phyloP scores from a whole-genome alignment of 2,797 vertebrate species.

The Staurois parvus region DNA sequence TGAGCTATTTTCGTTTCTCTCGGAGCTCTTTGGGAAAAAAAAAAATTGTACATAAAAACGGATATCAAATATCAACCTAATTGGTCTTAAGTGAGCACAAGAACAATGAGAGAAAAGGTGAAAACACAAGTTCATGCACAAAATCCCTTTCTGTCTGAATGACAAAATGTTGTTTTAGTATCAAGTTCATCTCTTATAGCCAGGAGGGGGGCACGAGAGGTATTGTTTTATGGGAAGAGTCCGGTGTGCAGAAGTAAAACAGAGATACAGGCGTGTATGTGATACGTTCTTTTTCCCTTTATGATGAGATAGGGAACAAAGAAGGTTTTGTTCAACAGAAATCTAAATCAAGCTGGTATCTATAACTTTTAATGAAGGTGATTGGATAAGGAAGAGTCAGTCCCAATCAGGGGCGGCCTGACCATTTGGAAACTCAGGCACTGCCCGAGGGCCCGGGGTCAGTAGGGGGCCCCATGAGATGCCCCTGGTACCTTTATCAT shows the following conservation, averaged over 20 bases:
- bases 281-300: neutral
- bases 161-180: constrained; percentile 49
- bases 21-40: constrained; percentile 51
- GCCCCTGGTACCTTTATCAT: too few relatives aligned
- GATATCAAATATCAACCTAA: constrained; percentile 60
- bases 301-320: neutral
- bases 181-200: constrained; percentile 37
- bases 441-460: too few relatives aligned
- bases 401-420: too few relatives aligned
- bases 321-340: neutral
- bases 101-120: constrained; percentile 54
- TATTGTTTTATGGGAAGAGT: constrained; percentile 20
- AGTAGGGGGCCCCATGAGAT: too few relatives aligned
- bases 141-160: constrained; percentile 40
- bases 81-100: constrained; percentile 54
- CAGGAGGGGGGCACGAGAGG: constrained; percentile 2
- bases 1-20: constrained; percentile 55
- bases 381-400: neutral
- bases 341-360: neutral
- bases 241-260: constrained; percentile 21
- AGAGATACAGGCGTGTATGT: neutral
- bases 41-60: constrained; percentile 58
- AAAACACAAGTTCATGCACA: constrained; percentile 38
- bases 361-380: neutral
- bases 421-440: too few relatives aligned